Conservation (phyloP, 2,888 invertebrate species). For the Allygus modestus region DNA sequence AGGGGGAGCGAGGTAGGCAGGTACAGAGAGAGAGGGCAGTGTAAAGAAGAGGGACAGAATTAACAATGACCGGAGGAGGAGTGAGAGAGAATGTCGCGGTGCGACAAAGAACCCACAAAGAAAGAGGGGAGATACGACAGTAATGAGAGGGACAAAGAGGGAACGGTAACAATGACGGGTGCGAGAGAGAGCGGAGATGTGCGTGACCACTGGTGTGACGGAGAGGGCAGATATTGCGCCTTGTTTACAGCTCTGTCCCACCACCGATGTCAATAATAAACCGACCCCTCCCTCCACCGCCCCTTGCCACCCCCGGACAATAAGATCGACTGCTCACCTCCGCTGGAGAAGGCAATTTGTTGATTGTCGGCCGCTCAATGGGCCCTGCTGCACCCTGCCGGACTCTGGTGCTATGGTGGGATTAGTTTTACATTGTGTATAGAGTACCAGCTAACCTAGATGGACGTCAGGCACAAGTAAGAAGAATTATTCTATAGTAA, state of each 20-base stretch:
- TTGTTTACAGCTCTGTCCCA: slow-evolving; percentile 56
- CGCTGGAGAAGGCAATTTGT: slow-evolving; percentile 38
- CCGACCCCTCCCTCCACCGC: slow-evolving; percentile 6
- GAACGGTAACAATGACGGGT: slow-evolving; percentile 20
- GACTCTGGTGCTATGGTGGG: background rate
- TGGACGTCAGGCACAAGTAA: too few species aligned
- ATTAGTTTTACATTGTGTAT: too few species aligned
- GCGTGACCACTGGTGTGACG: slow-evolving; percentile 41
- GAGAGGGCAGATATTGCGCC: slow-evolving; percentile 55
- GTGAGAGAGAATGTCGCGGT: slow-evolving; percentile 63
- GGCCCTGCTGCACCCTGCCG: background rate
- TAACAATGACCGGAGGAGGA: slow-evolving; percentile 44
- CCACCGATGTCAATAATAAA: slow-evolving; percentile 58
- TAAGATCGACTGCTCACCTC: slow-evolving; percentile 18
- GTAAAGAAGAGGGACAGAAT: slow-evolving; percentile 55
- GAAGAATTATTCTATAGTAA: too few species aligned
- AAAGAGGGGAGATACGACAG: slow-evolving; percentile 9
- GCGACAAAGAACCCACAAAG: slow-evolving; percentile 42
- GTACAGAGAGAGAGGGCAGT: slow-evolving; percentile 64
- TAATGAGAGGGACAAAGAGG: slow-evolving; percentile 59
- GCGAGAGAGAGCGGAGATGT: slow-evolving; percentile 61
- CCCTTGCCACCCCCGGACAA: slow-evolving; percentile 23
- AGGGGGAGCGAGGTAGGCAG: slow-evolving; percentile 63
- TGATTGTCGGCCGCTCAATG: slow-evolving; percentile 41
- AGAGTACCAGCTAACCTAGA: too few species aligned